Percentiles rank a stretch among this genome's conserved stretches.
Conservation (phyloP, 2,113 vertebrate genomes). For the Pristiophorus japonicus region DNA sequence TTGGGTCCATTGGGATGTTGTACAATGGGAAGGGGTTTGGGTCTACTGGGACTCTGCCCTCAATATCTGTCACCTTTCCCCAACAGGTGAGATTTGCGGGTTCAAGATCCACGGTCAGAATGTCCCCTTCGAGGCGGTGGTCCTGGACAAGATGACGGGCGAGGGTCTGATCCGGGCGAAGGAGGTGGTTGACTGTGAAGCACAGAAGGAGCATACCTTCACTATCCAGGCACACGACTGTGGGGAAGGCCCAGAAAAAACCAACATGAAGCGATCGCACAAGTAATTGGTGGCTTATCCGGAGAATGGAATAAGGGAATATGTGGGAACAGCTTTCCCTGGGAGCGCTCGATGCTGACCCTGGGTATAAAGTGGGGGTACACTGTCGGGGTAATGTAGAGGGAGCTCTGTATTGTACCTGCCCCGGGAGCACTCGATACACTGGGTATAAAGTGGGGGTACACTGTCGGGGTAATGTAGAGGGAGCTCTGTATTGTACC, state of each 20-base stretch:
- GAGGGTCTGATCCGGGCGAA: constrained; percentile 93
- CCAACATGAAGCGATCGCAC: constrained; percentile 98
- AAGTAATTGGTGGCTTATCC: constrained; percentile 64
- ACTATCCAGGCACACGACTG: constrained; percentile 98
- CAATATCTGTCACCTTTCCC: not conserved
- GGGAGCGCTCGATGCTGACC: too few species aligned
- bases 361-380: too few species aligned
- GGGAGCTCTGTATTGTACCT: not conserved
- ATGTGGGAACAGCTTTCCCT: too few species aligned
- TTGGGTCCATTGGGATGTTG: too few species aligned
- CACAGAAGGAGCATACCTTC: constrained; percentile 91
- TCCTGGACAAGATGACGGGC: constrained; percentile 89
- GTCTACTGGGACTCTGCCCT: too few species aligned
- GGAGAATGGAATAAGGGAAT: not conserved
- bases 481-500: too few species aligned
- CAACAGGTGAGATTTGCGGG: constrained; percentile 88
- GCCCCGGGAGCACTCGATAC: not conserved
- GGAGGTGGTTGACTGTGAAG: constrained; percentile 90
- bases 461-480: too few species aligned
- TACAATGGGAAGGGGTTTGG: too few species aligned
- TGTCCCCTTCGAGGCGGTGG: constrained; percentile 90
- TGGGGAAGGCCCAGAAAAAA: constrained; percentile 86
- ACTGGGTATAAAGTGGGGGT: too few species aligned
- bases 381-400: too few species aligned
- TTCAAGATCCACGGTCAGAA: constrained; percentile 81